Evolutionary conservation across 2,888 invertebrate species (phyloP), one percentile per base, ranked within the genome.

Genomic region (Polydrusus pterygomalis): DNA sequence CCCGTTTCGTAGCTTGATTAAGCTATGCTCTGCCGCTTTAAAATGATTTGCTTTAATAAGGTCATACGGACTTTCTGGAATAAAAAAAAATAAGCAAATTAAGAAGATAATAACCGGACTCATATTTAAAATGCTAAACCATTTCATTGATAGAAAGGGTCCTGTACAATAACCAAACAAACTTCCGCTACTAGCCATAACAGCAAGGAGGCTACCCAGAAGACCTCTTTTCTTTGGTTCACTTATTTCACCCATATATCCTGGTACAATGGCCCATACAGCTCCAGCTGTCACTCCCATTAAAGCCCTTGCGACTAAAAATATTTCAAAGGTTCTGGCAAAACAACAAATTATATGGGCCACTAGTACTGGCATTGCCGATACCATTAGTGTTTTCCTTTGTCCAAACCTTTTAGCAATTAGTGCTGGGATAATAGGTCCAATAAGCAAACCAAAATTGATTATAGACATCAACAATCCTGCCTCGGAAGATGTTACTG

Each of bases 231-330:
- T 91, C 25, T 93, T 92, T 71, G 93, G 92, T 89, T 95, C 93
- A 6, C 96, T 91, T 34, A 96, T 94, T 87, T 97, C 97, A 49
- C 94, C 94, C 74, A 96, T 91, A 87, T 96, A 97, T 90, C 95
- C 94, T 0, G 96, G 95, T 0, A 92, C 91, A 0, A 93, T 91
- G 0, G 93, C 91, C 87, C 92, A 94, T 17, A 92, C 88, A 83
- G 92, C 90, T 0, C 94, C 93, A 0, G 91, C 90, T 0, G 91
- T 91, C 0, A 93, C 82, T 62, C 94, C 94, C 86, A 90, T 91
- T 76, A 89, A 87, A 81, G 90, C 89, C 70, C 89, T 89, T 67
- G 91, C 92, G 9, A 86, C 89, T 87, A 90, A 91, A 70, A 75
- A 82, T 2, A 78, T 65, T 13, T 69, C 15, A 0, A 82, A 63